Percentiles rank a stretch among this genome's conserved stretches.
These are phyloP conservation scores for Aplidium turbinatum DNA, from an alignment of 23 tunicate species.

Conservation along the genomic window DNA sequence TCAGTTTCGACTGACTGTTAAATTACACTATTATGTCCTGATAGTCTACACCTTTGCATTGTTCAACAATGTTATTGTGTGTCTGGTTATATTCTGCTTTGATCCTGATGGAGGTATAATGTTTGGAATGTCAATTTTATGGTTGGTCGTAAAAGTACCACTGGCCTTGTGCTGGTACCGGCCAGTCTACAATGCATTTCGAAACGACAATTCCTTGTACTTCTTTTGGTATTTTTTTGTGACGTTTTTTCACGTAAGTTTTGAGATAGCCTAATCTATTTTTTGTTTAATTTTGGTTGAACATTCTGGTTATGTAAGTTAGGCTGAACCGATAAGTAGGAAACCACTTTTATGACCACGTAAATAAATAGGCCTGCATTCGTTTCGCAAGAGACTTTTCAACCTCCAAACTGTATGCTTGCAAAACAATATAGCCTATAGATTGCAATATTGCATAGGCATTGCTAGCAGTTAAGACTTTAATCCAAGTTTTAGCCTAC, in stretches of 20 bases:
- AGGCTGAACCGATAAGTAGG: too few species aligned
- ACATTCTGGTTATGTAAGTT: too few species aligned
- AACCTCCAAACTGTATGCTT: too few species aligned
- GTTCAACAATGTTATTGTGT: conserved; percentile 73
- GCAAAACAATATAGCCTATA: too few species aligned
- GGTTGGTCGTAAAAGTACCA: conserved; percentile 69
- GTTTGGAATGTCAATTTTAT: conserved; percentile 89
- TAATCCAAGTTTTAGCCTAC: too few species aligned
- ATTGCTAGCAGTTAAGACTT: too few species aligned
- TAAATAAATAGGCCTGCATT: too few species aligned
- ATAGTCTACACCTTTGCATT: conserved; percentile 58
- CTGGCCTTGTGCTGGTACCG: conserved; percentile 98
- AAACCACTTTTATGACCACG: too few species aligned
- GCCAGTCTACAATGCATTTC: conserved; percentile 93
- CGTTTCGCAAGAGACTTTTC: too few species aligned
- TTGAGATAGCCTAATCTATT: too few species aligned
- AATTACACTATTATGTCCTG: conserved; percentile 84
- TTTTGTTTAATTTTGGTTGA: too few species aligned
- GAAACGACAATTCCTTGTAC: conserved; percentile 93
- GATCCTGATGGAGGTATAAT: conserved; percentile 34
- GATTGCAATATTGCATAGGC: too few species aligned
- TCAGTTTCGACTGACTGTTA: conserved; percentile 78
- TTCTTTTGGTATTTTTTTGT: conserved; percentile 93
- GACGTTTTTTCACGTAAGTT: conserved; percentile 92
- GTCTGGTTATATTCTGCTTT: conserved; percentile 48